Base-by-base conservation (phyloP, 2,113 vertebrate species). In the Tetraodon nigroviridis region DNA sequence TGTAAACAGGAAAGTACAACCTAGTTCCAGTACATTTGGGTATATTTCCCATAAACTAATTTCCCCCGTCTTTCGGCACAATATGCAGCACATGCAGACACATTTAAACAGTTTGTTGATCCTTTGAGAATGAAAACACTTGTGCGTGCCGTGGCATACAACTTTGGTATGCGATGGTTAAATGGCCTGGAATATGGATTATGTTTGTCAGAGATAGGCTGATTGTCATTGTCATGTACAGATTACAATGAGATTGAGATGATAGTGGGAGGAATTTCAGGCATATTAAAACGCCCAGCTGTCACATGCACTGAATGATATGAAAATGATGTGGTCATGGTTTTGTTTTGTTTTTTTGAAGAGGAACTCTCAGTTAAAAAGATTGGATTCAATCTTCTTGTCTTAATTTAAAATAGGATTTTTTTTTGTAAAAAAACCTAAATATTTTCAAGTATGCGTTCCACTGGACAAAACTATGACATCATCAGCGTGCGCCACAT, bases 121-220 rank as follows among this genome's bases (percentile, higher is more conserved):
- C 49, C 52, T 65, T 64, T 42, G 44, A 40, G 56, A 78, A 87
- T 83, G 79, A 76, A 73, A 75, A 84, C 59, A 82, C 68, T 75
- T 79, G 24, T 78, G 87, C 86, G 89, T 90, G 89, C 89, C 88
- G 87, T 84, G 89, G 89, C 88, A 87, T 89, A 87, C 88, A 89
- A 84, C 79, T 69, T 68, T 80, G 86, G 89, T 89, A 90, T 89
- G 86, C 89, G 86, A 86, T 87, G 87, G 77, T 73, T 84, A 60
- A 59, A 82, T 82, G 80, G 79, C 58, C 68, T 78, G 62, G 46
- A 73, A 61, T 75, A 79, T 87, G 84, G 54, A 63, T 10, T 37
- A 89, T 84, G 79, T 64, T 60, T 67, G 68, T 69, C 73, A 71
- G 64, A 81, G 73, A 71, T 58, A 58, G 37, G 63, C 52, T 73